A percentile compares a stretch with the other conserved stretches of the same genome.
Evolutionary conservation across 2,888 invertebrate genomes (phyloP).

Genomic region (Sinopyrophorus schimmeli): DNA sequence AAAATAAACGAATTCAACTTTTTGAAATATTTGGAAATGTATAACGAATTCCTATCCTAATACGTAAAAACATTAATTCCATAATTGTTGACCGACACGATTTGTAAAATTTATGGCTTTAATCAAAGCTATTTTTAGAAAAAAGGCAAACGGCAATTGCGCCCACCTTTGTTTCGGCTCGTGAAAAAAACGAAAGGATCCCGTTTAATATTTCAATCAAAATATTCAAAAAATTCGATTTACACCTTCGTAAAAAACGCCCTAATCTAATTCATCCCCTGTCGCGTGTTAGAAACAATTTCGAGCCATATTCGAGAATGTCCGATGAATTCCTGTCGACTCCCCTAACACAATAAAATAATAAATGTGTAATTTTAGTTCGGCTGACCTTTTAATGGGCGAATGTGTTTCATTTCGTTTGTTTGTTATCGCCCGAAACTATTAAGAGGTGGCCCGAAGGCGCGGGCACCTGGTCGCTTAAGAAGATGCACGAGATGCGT

Average conservation of each 20-base stretch:
- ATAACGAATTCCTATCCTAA: too few species aligned
- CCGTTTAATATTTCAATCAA: too few species aligned
- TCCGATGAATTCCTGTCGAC: slow-evolving; percentile 13
- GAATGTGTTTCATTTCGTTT: slow-evolving; percentile 6
- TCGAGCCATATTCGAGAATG: slow-evolving; percentile 18
- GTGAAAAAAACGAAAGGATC: too few species aligned
- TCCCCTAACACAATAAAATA: slow-evolving; percentile 5
- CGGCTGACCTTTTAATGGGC: neutral
- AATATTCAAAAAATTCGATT: slow-evolving; percentile 14
- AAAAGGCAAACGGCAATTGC: too few species aligned
- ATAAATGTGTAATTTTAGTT: slow-evolving; percentile 6
- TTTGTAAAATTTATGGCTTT: too few species aligned
- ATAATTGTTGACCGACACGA: too few species aligned
- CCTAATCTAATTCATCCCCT: slow-evolving; percentile 16
- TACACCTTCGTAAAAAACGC: slow-evolving; percentile 15
- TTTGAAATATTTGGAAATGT: too few species aligned
- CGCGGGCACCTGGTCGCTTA: slow-evolving; percentile 7
- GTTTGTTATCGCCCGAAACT: neutral
- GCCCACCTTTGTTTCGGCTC: too few species aligned
- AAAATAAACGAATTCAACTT: too few species aligned
- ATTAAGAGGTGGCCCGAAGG: slow-evolving; percentile 13
- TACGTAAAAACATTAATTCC: too few species aligned
- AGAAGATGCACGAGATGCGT: slow-evolving; percentile 10
- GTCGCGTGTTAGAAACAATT: slow-evolving; percentile 26
- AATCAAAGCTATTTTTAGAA: too few species aligned